These are phyloP conservation scores for Cromileptes altivelis DNA, from an alignment of 2,113 vertebrate species.

Conservation along the genomic window DNA sequence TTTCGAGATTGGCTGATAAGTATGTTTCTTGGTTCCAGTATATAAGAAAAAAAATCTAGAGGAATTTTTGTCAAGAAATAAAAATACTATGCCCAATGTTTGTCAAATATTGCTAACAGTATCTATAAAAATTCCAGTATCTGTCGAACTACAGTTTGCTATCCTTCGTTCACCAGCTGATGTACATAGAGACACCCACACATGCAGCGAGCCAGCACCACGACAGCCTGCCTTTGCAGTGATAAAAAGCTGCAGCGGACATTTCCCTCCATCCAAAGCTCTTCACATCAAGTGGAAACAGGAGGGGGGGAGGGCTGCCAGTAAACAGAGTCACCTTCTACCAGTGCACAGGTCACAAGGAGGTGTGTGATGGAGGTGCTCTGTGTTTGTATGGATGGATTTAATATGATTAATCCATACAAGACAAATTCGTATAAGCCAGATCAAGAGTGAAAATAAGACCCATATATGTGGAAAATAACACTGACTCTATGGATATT, in stretches of 20 bases:
- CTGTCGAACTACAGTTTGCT: accelerated
- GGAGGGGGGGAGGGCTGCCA: constrained; percentile 11
- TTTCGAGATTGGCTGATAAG: neutral
- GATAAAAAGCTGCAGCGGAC: constrained; percentile 56
- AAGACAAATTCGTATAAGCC: neutral
- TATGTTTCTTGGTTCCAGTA: too few species aligned
- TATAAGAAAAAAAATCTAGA: too few species aligned
- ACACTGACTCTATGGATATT: too few species aligned
- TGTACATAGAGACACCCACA: constrained; percentile 30
- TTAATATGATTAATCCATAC: neutral
- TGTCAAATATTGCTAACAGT: neutral
- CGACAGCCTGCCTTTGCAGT: constrained; percentile 1
- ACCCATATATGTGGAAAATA: neutral
- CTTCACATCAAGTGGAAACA: constrained; percentile 14
- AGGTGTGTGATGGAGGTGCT: constrained; percentile 15
- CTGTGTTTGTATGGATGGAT: neutral
- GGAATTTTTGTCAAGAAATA: too few species aligned
- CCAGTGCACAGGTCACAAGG: constrained; percentile 31
- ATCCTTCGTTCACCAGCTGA: neutral
- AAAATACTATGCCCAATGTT: neutral
- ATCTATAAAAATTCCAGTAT: neutral
- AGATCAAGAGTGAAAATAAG: neutral
- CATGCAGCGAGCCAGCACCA: constrained; percentile 22
- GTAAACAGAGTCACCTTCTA: constrained; percentile 58
- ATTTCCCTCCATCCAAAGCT: constrained; percentile 24